These are phyloP conservation scores for Meda fulgida DNA, from an alignment of 2,797 vertebrate genomes.

Conservation along the genomic window DNA sequence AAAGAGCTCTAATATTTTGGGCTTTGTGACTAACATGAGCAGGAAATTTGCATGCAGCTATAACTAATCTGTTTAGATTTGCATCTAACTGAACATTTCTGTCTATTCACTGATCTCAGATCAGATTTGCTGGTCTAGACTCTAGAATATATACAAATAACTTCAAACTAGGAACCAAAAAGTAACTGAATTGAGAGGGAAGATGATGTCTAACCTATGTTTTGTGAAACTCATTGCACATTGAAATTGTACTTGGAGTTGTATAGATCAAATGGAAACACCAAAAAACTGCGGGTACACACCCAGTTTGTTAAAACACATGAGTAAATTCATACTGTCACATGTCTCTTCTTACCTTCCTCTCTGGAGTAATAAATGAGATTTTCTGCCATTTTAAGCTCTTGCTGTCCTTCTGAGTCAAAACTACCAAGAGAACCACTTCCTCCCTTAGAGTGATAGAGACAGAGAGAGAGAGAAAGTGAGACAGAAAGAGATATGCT, in stretches of 20 bases:
- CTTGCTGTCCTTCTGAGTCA: conserved; percentile 63
- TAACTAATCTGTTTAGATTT: neutral
- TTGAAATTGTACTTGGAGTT: conserved; percentile 12
- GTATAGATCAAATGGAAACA: neutral
- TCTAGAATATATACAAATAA: neutral
- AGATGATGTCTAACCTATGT: conserved; percentile 39
- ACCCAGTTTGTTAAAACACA: neutral
- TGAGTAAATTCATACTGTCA: neutral
- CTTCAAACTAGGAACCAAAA: neutral
- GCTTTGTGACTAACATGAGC: conserved; percentile 47
- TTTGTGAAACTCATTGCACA: conserved; percentile 19
- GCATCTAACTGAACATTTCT: conserved; percentile 30
- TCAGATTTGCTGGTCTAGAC: neutral
- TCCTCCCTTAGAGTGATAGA: conserved; percentile 60
- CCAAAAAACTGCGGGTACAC: neutral
- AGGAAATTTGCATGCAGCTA: conserved; percentile 43
- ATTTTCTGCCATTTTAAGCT: conserved; percentile 94
- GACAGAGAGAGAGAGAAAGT: conserved; percentile 19
- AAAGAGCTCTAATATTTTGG: conserved; percentile 46
- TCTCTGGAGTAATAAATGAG: conserved; percentile 92
- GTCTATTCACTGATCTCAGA: conserved; percentile 16
- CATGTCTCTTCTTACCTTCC: conserved; percentile 79
- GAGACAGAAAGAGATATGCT: conserved; percentile 33
- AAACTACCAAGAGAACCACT: conserved; percentile 54
- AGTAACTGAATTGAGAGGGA: conserved; percentile 37